Base-by-base conservation (phyloP, 2,797 vertebrate species). In the Vultur gryphus region DNA sequence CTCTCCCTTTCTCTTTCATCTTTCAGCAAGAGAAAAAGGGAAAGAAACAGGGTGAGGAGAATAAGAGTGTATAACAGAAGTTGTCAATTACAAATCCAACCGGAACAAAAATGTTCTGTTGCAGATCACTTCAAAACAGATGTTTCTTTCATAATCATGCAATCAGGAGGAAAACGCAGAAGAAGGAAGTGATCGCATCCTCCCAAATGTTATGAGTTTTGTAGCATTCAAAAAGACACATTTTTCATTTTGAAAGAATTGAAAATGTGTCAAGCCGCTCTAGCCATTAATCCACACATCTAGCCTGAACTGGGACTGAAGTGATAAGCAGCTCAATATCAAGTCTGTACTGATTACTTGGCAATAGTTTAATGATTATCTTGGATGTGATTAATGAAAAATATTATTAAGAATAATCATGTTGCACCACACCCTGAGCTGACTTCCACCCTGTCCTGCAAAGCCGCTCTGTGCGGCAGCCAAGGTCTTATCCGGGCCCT, bases 111-210 rank as follows among this genome's bases (percentile, higher is more conserved):
- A 55, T 49, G 55, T 62, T 91, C 55, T 95, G 29, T 51, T 91
- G 87, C 93, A 86, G 76, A 93, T 89, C 49, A 18, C 72, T 95
- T 91, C 77, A 65, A 86, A 92, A 91, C 92, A 97, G 91, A 94
- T 95, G 95, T 97, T 97, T 94, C 84, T 95, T 95, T 97, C 94
- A 95, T 84, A 96, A 90, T 76, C 94, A 66, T 31, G 84, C 71
- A 96, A 35, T 93, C 28, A 41, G 89, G 64, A 89, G 75, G 65
- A 67, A 95, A 95, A 90, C 3, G 4, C 75, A 92, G 75, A 81
- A 89, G 78, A 94, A 81, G 90, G 95, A 96, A 97, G 83, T 88
- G 92, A 86, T 92, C 51, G 0, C 90, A 95, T 95, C 92, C 87
- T 95, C 92, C 93, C 76, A 55, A 96, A 81, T 35, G 41, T 57